Conservation (phyloP, 2,888 invertebrate species). For the Xanthorhoe spadicearia region DNA sequence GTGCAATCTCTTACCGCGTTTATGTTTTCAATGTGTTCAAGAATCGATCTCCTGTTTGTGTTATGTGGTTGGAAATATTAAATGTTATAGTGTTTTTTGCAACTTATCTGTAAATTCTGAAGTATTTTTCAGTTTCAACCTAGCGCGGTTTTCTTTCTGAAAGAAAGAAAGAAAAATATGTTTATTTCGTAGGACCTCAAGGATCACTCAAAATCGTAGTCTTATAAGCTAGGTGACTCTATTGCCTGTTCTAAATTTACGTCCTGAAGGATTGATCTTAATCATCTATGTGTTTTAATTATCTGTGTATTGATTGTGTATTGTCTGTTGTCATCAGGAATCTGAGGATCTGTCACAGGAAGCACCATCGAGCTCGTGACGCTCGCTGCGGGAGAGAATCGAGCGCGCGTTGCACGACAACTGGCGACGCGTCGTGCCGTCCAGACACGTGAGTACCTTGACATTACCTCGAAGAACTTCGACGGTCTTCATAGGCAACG, state of each 20-base stretch:
- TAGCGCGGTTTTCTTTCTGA: too few relatives aligned
- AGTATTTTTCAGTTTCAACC: background rate
- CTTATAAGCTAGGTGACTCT: too few relatives aligned
- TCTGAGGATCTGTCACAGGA: conserved; percentile 63
- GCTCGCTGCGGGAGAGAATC: conserved; percentile 70
- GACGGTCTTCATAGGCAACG: background rate
- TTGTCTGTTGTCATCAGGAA: conserved; percentile 52
- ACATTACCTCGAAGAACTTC: background rate
- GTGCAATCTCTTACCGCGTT: too few relatives aligned
- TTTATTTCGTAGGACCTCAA: too few relatives aligned
- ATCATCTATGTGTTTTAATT: too few relatives aligned
- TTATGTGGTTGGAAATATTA: conserved; percentile 1
- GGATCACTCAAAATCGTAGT: too few relatives aligned
- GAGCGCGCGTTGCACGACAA: conserved; percentile 68
- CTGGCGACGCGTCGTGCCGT: conserved; percentile 72
- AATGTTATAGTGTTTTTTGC: background rate
- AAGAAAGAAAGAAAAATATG: too few relatives aligned
- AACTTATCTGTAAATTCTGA: background rate
- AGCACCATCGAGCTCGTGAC: conserved; percentile 72
- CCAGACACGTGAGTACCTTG: conserved; percentile 56
- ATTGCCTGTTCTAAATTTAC: too few relatives aligned
- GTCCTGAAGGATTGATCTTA: too few relatives aligned
- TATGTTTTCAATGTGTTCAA: too few relatives aligned
- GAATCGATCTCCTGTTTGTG: conserved; percentile 1
- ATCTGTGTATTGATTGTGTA: background rate